A percentile compares a stretch with the other conserved stretches of the same genome.
These are phyloP conservation scores for Poliocrania exsul DNA, from an alignment of 2,797 vertebrate species.

Conservation along the genomic window DNA sequence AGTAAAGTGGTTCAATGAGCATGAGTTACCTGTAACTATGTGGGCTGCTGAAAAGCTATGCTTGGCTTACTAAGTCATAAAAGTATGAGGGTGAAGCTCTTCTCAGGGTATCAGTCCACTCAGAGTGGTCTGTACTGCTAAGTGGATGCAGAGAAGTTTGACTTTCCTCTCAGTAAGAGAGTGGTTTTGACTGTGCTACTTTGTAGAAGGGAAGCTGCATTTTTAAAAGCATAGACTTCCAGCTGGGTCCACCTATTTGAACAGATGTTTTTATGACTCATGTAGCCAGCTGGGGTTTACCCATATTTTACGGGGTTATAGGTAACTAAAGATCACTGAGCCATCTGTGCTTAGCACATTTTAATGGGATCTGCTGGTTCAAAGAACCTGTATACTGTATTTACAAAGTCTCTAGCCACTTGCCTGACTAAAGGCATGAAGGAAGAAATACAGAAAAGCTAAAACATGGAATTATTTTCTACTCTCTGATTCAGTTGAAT, in stretches of 20 bases:
- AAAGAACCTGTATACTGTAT: not conserved
- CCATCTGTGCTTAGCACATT: conserved; percentile 17
- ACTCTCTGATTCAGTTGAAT: not conserved
- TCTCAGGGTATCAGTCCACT: not conserved
- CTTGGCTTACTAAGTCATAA: not conserved
- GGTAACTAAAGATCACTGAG: conserved; percentile 26
- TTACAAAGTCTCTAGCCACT: not conserved
- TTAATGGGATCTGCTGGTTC: conserved; percentile 37
- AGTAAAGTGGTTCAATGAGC: not conserved
- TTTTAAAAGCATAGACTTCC: not conserved
- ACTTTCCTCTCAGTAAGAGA: not conserved
- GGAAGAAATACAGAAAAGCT: not conserved
- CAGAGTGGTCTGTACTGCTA: not conserved
- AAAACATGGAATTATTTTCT: not conserved
- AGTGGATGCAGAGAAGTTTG: not conserved
- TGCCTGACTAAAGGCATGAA: not conserved
- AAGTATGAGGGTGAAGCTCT: not conserved
- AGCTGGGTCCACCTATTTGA: not conserved
- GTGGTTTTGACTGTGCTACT: not conserved
- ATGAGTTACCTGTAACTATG: not conserved
- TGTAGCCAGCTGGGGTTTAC: not conserved
- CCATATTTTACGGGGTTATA: conserved; percentile 44
- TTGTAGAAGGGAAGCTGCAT: not conserved
- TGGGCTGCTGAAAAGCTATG: not conserved
- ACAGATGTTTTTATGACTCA: not conserved